Percentiles rank a stretch among this genome's conserved stretches.
phyloP scores from a whole-genome alignment of 2,797 vertebrate genomes.

The Oreonectes daqikongensis region DNA sequence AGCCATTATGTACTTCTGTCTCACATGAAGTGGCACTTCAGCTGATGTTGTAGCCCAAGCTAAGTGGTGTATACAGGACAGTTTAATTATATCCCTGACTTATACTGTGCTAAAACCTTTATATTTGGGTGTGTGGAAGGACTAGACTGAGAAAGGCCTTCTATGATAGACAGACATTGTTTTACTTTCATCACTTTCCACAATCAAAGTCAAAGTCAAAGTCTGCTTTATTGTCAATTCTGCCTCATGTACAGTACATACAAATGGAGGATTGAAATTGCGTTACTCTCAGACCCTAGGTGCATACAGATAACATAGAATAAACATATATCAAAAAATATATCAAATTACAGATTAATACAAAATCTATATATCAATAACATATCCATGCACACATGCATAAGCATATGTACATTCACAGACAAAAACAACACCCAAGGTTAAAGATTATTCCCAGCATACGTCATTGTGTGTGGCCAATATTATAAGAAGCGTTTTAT shows the following conservation, averaged over 20 bases:
- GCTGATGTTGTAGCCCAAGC: constrained; percentile 12
- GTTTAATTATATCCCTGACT: constrained; percentile 38
- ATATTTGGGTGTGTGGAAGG: constrained; percentile 3
- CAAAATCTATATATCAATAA: no score
- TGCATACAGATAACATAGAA: no score
- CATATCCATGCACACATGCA: constrained; percentile 46
- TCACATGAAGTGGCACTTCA: constrained; percentile 22
- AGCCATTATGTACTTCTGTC: constrained; percentile 36
- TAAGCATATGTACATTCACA: constrained; percentile 43
- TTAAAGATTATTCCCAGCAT: constrained; percentile 36
- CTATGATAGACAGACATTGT: constrained; percentile 5
- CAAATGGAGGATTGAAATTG: no score
- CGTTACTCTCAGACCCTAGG: no score
- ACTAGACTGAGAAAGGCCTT: constrained; percentile 5
- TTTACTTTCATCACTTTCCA: constrained; percentile 4
- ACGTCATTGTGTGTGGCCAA: constrained; percentile 10
- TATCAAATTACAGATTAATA: no score
- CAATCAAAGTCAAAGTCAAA: no score
- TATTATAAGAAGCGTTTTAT: constrained; percentile 39
- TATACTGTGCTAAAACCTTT: constrained; percentile 44
- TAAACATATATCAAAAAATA: no score
- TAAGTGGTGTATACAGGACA: constrained; percentile 18
- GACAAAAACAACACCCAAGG: not conserved
- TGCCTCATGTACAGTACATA: no score
- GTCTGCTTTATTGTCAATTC: no score